Conservation (phyloP, 2,888 invertebrate genomes). For the Phymatocera aterrima region DNA sequence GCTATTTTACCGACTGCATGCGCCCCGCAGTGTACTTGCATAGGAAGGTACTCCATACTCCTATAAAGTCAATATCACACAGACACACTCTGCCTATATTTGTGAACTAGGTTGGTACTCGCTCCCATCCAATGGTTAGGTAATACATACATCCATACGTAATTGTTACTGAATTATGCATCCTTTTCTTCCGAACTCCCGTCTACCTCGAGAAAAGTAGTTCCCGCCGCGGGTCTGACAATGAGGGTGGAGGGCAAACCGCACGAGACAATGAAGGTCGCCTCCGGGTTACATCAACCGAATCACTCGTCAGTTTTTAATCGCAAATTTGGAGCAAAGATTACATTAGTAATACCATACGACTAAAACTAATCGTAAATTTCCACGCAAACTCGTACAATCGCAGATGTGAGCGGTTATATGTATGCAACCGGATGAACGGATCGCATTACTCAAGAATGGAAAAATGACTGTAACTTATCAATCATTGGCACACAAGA, state of each 20-base stretch:
- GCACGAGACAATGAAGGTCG: neutral
- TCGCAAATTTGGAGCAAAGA: neutral
- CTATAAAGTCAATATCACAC: conserved; percentile 22
- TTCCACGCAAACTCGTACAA: too few species aligned
- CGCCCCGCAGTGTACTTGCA: too few species aligned
- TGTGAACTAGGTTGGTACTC: neutral
- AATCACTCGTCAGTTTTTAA: neutral
- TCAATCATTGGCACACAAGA: too few species aligned
- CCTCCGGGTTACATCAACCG: neutral
- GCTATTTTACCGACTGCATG: neutral
- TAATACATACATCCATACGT: neutral
- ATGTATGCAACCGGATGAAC: too few species aligned
- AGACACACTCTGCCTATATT: conserved; percentile 4
- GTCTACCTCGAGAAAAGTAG: conserved; percentile 4
- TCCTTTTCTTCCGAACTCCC: neutral
- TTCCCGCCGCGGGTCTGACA: neutral
- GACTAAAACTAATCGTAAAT: too few species aligned
- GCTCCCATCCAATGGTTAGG: conserved; percentile 9
- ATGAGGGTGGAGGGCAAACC: neutral
- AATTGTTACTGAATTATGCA: neutral
- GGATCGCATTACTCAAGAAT: too few species aligned
- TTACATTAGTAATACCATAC: neutral
- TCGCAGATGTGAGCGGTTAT: too few species aligned
- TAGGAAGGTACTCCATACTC: neutral
- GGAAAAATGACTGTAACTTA: too few species aligned